Evolutionary conservation across 2,113 vertebrate species (phyloP).

Genomic region (Syngnathus floridae): DNA sequence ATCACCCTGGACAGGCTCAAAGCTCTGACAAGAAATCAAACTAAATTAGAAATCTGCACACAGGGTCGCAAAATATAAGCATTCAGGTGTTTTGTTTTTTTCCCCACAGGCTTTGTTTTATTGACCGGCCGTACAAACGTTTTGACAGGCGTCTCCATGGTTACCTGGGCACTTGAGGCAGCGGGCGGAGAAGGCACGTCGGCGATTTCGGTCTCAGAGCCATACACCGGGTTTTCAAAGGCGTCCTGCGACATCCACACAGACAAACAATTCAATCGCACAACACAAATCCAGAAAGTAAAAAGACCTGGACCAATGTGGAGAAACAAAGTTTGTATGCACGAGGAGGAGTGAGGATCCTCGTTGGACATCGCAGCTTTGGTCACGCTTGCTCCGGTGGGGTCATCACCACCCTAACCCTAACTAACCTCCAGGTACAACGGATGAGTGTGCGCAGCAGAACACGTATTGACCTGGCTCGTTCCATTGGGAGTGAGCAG

Average conservation of each 20-base stretch:
- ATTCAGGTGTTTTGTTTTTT: background rate
- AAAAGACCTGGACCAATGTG: background rate
- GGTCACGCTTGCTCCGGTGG: background rate
- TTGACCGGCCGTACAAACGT: background rate
- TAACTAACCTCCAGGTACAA: slow-evolving; percentile 30
- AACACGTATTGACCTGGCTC: slow-evolving; percentile 34
- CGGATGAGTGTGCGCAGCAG: slow-evolving; percentile 27
- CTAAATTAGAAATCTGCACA: background rate
- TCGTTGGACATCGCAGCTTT: slow-evolving; percentile 6
- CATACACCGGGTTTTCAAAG: slow-evolving; percentile 34
- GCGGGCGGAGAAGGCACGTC: slow-evolving; percentile 4
- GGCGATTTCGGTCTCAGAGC: background rate
- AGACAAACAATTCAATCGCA: background rate
- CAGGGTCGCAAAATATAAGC: background rate
- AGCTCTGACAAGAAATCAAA: slow-evolving; percentile 7
- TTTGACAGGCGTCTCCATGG: slow-evolving; percentile 13
- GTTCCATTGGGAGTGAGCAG: slow-evolving; percentile 10
- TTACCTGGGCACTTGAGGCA: slow-evolving; percentile 27
- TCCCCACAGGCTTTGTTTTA: background rate
- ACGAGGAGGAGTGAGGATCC: slow-evolving; percentile 19
- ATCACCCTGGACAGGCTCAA: slow-evolving; percentile 20
- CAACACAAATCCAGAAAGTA: background rate
- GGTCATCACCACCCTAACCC: slow-evolving; percentile 10
- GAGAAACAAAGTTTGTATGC: too few relatives aligned
- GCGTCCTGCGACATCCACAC: slow-evolving; percentile 25